These are phyloP conservation scores for Paradoxurus hermaphroditus DNA, from an alignment of 2,113 vertebrate species.

Conservation along the genomic window DNA sequence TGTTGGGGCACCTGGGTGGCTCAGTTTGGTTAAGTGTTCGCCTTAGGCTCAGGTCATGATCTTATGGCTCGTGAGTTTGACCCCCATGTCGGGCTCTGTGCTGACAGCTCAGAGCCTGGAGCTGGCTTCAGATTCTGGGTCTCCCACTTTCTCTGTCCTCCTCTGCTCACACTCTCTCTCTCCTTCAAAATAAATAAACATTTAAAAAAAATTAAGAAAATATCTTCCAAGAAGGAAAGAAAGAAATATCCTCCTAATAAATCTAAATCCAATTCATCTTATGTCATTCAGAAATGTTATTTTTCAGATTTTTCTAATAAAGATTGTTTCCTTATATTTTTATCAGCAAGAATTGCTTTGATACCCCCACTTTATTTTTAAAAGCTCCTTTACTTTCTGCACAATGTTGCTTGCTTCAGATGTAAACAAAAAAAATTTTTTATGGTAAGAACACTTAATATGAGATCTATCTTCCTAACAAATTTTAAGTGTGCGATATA, in stretches of 20 bases:
- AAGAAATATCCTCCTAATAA: neutral
- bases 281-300: neutral
- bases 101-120: too few relatives aligned
- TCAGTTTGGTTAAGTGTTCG: too few relatives aligned
- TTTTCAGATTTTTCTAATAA: slow-evolving; percentile 10
- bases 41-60: too few relatives aligned
- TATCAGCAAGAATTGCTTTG: slow-evolving; percentile 53
- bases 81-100: too few relatives aligned
- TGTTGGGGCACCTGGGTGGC: too few relatives aligned
- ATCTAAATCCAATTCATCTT: neutral
- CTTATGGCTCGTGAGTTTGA: too few relatives aligned
- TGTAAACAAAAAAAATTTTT: neutral
- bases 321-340: neutral
- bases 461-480: neutral
- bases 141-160: too few relatives aligned
- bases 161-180: too few relatives aligned
- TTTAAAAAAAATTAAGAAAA: too few relatives aligned
- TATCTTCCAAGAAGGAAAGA: too few relatives aligned
- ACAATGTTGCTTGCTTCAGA: neutral
- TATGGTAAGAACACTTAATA: neutral
- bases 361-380: slow-evolving; percentile 37
- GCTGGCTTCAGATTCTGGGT: too few relatives aligned
- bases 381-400: neutral
- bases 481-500: neutral
- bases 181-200: too few relatives aligned